Conservation (phyloP, 1,140 invertebrate species). For the Neodiprion lecontei region DNA sequence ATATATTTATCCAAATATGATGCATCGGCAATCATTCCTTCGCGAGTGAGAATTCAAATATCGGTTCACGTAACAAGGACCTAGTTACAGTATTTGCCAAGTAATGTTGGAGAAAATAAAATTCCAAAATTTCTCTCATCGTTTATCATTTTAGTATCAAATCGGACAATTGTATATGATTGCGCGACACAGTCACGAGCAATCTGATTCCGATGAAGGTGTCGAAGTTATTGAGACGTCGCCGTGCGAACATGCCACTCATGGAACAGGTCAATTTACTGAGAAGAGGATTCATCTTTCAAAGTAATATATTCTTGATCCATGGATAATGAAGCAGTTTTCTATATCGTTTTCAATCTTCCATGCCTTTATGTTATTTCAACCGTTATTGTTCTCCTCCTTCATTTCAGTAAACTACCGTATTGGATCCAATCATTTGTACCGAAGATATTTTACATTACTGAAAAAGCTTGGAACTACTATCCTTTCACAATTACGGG, state of each 20-base stretch:
- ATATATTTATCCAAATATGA: no score
- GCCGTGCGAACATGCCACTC: conserved; percentile 77
- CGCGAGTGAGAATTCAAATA: no score
- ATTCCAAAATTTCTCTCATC: conserved; percentile 23
- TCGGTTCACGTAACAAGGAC: neutral
- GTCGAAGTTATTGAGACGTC: conserved; percentile 89
- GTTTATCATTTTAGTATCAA: conserved; percentile 74
- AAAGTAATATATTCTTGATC: conserved; percentile 65
- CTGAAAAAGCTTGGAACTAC: conserved; percentile 95
- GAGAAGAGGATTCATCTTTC: conserved; percentile 92
- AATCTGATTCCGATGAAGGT: conserved; percentile 89
- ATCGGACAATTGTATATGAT: conserved; percentile 96
- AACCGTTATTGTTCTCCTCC: conserved; percentile 21
- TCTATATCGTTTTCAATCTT: conserved; percentile 17
- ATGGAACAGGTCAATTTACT: conserved; percentile 88
- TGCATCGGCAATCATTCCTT: no score
- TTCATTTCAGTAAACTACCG: conserved; percentile 79
- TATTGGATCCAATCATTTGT: conserved; percentile 88
- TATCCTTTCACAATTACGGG: conserved; percentile 92
- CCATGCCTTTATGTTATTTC: neutral
- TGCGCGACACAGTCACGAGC: conserved; percentile 89
- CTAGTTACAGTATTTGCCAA: neutral
- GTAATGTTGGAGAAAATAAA: neutral
- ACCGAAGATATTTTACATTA: conserved; percentile 91
- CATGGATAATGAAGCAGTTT: conserved; percentile 26